A percentile compares a stretch with the other conserved stretches of the same genome.
Evolutionary conservation across 2,888 invertebrate genomes (phyloP).

Genomic region (Conus canariensis): DNA sequence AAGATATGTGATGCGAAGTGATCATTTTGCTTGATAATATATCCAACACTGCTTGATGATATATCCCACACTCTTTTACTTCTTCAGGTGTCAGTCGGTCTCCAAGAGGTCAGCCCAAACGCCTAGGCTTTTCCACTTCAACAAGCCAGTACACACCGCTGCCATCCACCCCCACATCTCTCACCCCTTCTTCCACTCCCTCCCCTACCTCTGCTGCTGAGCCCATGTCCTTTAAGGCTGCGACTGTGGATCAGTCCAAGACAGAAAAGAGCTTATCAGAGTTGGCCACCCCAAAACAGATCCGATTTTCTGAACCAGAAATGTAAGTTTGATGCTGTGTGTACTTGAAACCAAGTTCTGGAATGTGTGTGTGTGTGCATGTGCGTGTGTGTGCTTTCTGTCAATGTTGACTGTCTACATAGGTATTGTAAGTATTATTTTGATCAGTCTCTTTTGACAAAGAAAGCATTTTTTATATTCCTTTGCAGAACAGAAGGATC

Average conservation of each 20-base stretch:
- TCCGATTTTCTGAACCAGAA: constrained; percentile 56
- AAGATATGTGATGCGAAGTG: too few relatives aligned
- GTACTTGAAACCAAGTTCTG: too few relatives aligned
- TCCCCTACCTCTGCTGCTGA: constrained; percentile 53
- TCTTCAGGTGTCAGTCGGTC: not conserved
- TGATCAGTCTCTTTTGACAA: too few relatives aligned
- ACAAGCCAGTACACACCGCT: not conserved
- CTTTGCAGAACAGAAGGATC: too few relatives aligned
- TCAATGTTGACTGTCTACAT: too few relatives aligned
- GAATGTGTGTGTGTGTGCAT: too few relatives aligned
- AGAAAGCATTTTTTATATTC: too few relatives aligned
- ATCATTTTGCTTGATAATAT: too few relatives aligned
- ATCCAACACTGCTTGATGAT: too few relatives aligned
- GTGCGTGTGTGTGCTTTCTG: too few relatives aligned
- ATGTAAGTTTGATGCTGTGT: not conserved
- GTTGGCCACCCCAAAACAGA: constrained; percentile 60
- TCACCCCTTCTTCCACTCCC: constrained; percentile 40
- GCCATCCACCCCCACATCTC: constrained; percentile 31
- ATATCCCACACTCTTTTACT: not conserved
- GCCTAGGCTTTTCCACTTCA: constrained; percentile 14
- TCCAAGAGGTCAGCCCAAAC: constrained; percentile 18
- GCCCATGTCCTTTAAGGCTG: constrained; percentile 49
- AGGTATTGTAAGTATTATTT: too few relatives aligned
- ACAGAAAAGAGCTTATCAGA: constrained; percentile 41
- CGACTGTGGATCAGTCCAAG: constrained; percentile 28